Evolutionary conservation across 2,888 invertebrate genomes (phyloP), one percentile per base, ranked within the genome.

Genomic region (Sphinx pinastri): DNA sequence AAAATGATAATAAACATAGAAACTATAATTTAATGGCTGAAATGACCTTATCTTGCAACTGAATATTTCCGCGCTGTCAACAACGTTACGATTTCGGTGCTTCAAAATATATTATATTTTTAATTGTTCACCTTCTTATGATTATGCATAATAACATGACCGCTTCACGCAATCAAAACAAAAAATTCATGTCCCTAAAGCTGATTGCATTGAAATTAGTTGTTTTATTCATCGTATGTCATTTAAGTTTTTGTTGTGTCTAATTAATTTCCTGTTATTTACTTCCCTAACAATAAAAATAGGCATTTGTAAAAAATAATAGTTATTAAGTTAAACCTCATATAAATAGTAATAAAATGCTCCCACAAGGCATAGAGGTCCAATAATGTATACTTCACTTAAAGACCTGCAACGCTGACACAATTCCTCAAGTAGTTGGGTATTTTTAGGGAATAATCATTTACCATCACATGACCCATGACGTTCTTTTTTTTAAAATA

Each of bases 11-110:
- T 47, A 45, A 57, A 38, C 12, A 81, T 79, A 78, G 82, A 84
- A 82, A 81, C 76, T 78, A 81, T 78, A 72, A 77, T 77, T 78
- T 78, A 81, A 81, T 79, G 75, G 76, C 77, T 77, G 74, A 71
- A 81, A 79, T 84, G 89, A 88, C 91, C 90, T 92, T 88, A 88
- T 78, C 86, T 82, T 91, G 90, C 91, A 90, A 84, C 81, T 81
- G 79, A 86, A 79, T 78, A 81, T 88, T 91, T 92, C 90, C 90
- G 88, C 81, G 84, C 81, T 85, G 80, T 79, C 76, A 73, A 78
- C 76, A 73, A 78, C 77, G 75, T 72, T 14, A n/a, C 38, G 8
- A 25, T 38, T 31, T 67, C 8, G 52, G 31, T 10, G 31, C 31
- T 60, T 60, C 16, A 67, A 67, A 52, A 38, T 52, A 68, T 49